phyloP scores from a whole-genome alignment of 2,888 invertebrate species.

The Scaptomyza flava region DNA sequence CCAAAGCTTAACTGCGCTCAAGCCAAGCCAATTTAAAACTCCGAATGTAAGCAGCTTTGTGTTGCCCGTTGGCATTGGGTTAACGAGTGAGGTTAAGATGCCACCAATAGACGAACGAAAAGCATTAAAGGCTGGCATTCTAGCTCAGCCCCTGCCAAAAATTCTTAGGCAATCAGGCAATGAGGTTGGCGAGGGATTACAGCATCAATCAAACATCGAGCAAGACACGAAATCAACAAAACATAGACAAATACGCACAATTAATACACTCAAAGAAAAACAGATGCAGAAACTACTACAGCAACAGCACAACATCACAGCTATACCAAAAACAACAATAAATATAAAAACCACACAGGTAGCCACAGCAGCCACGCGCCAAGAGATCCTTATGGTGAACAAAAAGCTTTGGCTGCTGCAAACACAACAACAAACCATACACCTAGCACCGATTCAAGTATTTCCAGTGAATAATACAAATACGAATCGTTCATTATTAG shows the following conservation, averaged over 20 bases:
- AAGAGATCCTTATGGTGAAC: constrained; percentile 56
- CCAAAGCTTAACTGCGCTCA: constrained; percentile 5
- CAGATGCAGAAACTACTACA: not conserved
- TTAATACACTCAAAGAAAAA: constrained; percentile 16
- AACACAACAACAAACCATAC: constrained; percentile 55
- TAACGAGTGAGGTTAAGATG: constrained; percentile 54
- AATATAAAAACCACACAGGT: constrained; percentile 3
- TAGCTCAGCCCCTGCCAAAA: constrained; percentile 17
- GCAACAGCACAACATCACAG: constrained; percentile 5
- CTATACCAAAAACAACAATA: not conserved
- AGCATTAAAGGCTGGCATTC: constrained; percentile 28
- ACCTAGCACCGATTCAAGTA: constrained; percentile 49
- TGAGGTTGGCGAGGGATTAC: constrained; percentile 29
- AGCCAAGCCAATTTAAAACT: constrained; percentile 14
- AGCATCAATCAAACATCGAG: constrained; percentile 32
- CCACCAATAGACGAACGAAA: constrained; percentile 24
- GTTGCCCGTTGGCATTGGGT: constrained; percentile 38
- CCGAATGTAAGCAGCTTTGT: constrained; percentile 37
- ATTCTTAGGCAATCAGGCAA: constrained; percentile 36
- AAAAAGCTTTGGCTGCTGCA: constrained; percentile 57
- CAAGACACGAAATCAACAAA: constrained; percentile 9
- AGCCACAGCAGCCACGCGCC: constrained; percentile 23
- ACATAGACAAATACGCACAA: constrained; percentile 17
- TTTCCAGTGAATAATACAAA: constrained; percentile 74
- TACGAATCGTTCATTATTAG: constrained; percentile 59